Evolutionary conservation across 2,888 invertebrate species (phyloP).

Genomic region (Litoditis marina): DNA sequence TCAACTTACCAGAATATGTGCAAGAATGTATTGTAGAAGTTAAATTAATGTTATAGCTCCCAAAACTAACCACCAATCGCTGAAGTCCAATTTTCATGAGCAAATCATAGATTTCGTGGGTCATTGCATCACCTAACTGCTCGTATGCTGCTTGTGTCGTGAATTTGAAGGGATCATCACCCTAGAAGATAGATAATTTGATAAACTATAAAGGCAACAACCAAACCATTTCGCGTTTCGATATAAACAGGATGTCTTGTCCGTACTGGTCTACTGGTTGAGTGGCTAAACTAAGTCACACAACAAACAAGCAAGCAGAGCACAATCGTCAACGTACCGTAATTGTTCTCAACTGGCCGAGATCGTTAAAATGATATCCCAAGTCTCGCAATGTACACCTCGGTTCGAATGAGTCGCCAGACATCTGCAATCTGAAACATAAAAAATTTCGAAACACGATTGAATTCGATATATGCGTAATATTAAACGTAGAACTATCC

Average conservation of each 20-base stretch:
- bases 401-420: conserved; percentile 5
- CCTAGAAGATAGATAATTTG: conserved; percentile 22
- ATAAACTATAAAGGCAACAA: too few species aligned
- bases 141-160: conserved; percentile 76
- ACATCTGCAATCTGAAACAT: too few species aligned
- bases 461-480: too few species aligned
- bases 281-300: too few species aligned
- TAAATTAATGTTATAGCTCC: background rate
- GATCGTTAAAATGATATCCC: conserved; percentile 25
- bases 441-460: too few species aligned
- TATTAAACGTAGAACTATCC: too few species aligned
- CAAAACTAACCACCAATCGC: conserved; percentile 66
- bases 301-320: too few species aligned
- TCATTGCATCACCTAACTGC: conserved; percentile 72
- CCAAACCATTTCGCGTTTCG: too few species aligned
- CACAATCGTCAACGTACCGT: conserved; percentile 67
- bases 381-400: conserved; percentile 6
- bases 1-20: too few species aligned
- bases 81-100: conserved; percentile 68
- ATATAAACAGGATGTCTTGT: too few species aligned
- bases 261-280: too few species aligned
- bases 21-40: too few species aligned
- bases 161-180: conserved; percentile 60
- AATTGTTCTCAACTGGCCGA: conserved; percentile 71
- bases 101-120: conserved; percentile 72